phyloP scores from a whole-genome alignment of 2,797 vertebrate genomes.

The Triplophysa bombifrons region DNA sequence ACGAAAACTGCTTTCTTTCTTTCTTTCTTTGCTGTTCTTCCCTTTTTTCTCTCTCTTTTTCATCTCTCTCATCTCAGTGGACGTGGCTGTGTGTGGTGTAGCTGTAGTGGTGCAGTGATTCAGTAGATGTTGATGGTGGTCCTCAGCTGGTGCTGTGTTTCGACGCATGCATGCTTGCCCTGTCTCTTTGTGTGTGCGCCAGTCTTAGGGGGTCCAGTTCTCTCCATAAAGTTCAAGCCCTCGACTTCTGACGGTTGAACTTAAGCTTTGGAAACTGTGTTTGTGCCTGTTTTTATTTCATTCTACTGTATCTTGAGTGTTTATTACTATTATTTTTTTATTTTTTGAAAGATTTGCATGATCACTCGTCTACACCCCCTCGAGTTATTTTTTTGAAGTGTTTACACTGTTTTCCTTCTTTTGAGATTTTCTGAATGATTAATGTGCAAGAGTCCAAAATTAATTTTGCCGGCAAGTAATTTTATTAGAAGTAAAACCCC shows the following conservation, averaged over 20 bases:
- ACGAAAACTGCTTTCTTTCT: not conserved
- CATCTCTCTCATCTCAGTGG: constrained; percentile 31
- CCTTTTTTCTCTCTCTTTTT: not conserved
- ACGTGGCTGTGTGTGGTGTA: constrained; percentile 60
- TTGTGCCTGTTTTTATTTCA: constrained; percentile 61
- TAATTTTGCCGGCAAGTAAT: not conserved
- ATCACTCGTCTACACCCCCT: constrained; percentile 52
- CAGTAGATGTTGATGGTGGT: constrained; percentile 59
- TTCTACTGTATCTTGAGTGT: constrained; percentile 41
- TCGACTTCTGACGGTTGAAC: constrained; percentile 51
- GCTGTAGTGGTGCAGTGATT: constrained; percentile 57
- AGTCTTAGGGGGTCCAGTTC: constrained; percentile 47
- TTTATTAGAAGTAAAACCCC: not conserved
- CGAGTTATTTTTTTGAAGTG: constrained; percentile 21
- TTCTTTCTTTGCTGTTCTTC: not conserved
- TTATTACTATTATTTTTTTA: constrained; percentile 31
- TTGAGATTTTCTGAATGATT: constrained; percentile 44
- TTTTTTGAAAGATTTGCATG: constrained; percentile 55
- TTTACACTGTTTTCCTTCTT: constrained; percentile 30
- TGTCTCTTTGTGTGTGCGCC: constrained; percentile 63
- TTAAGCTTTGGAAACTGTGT: constrained; percentile 57
- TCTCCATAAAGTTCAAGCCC: constrained; percentile 56
- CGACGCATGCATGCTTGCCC: constrained; percentile 75
- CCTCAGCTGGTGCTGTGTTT: constrained; percentile 61
- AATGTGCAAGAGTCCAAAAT: constrained; percentile 32